Evolutionary conservation across 37 sponge, comb jelly and placozoan genomes (phyloP), one percentile per base, ranked within the genome.

Genomic region (Beroe forskalii): DNA sequence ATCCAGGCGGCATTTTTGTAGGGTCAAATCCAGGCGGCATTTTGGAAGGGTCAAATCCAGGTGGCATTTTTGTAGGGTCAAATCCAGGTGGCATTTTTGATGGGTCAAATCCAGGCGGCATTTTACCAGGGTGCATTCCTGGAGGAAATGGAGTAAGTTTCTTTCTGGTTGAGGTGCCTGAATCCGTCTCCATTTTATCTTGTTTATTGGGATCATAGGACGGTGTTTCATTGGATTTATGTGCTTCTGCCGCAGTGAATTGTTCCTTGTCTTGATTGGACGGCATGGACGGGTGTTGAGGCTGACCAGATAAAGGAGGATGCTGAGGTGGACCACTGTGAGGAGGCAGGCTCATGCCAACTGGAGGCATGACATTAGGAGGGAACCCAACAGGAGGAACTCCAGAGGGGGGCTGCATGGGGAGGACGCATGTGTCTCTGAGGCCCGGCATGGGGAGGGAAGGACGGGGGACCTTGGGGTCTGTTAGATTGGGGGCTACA

Each of bases 1-100:
- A 72, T 72, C 37, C 75, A 17, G 75, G 75, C 14, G 75, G 75
- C 55, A 44, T 44, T 24, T 80, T 41, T 41, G 86, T 22, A n/a
- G 86, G 86, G 35, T 80, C 86, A 80, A 44, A 80, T 1, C 76
- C 40, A 23, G 86, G 28, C 1, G 55, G 86, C 86, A 80, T 39
- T 48, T 80, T 80, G 28, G 86, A 38, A 1, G 86, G 86, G 35
- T 80, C 86, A 43, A 44, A 80, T 80, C 38, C 24, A 27, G 86
- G 86, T 19, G 86, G 55, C 55, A 44, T 44, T 24, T 80, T 41
- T 41, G 86, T 22, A n/a, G 86, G 86, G 35, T 80, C 86, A 80
- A 44, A 80, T 1, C 76, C 40, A 23, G 86, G 28, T 9, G 55
- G 86, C 55, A 44, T 44, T 24, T 80, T 41, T 41, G 86, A 40